A percentile compares a stretch with the other conserved stretches of the same genome.
Evolutionary conservation across 2,113 vertebrate species (phyloP).

Genomic region (Speoplatyrhinus poulsoni): DNA sequence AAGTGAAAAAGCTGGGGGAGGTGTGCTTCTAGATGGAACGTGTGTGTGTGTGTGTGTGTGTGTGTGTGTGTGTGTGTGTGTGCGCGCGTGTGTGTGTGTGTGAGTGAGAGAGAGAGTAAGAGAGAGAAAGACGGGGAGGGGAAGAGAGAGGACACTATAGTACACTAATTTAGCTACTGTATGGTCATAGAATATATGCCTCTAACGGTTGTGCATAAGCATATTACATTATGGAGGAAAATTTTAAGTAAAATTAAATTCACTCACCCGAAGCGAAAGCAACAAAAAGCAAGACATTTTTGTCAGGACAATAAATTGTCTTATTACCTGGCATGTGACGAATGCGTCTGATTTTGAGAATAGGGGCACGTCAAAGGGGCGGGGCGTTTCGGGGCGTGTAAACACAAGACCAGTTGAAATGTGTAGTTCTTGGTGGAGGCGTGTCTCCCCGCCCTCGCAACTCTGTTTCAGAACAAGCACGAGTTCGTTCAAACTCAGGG

Average conservation of each 20-base stretch:
- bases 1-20: conserved; percentile 45
- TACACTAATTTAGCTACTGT: too few species aligned
- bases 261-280: too few species aligned
- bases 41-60: conserved; percentile 16
- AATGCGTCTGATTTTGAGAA: conserved; percentile 12
- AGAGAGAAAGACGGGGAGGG: neutral
- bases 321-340: conserved; percentile 43
- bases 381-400: conserved; percentile 64
- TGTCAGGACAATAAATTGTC: conserved; percentile 12
- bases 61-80: conserved; percentile 2
- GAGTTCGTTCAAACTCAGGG: conserved; percentile 63
- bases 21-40: conserved; percentile 15
- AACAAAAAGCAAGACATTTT: too few species aligned
- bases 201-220: too few species aligned
- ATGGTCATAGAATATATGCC: too few species aligned
- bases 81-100: conserved; percentile 1
- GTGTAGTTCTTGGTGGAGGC: conserved; percentile 20
- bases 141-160: too few species aligned
- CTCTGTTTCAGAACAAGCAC: conserved; percentile 58
- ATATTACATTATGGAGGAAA: too few species aligned
- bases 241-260: too few species aligned
- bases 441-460: conserved; percentile 28
- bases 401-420: conserved; percentile 37
- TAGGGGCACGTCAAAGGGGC: too few species aligned
- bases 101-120: neutral